phyloP scores from a whole-genome alignment of 2,888 invertebrate genomes.

The Salpingus planirostris region DNA sequence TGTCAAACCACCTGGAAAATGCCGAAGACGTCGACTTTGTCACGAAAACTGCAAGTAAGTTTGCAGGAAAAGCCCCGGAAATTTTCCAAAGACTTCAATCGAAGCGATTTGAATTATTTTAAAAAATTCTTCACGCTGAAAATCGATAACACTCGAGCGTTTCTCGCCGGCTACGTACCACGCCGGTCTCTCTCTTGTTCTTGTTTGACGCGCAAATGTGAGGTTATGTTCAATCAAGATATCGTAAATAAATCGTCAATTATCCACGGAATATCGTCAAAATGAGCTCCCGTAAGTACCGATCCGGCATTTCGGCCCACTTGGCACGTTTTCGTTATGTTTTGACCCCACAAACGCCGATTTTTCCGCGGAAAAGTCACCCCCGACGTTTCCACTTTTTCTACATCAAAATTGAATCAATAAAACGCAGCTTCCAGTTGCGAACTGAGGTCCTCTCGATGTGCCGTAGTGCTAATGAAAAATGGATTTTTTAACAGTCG shows the following conservation, averaged over 20 bases:
- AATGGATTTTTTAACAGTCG: constrained; percentile 39
- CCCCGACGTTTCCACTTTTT: neutral
- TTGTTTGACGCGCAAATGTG: constrained; percentile 9
- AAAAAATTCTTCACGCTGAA: too few relatives aligned
- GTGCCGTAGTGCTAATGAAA: neutral
- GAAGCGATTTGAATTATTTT: too few relatives aligned
- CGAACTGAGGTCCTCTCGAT: too few relatives aligned
- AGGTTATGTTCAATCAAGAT: constrained; percentile 9
- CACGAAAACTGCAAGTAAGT: constrained; percentile 39
- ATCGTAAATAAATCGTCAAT: constrained; percentile 5
- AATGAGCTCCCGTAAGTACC: constrained; percentile 13
- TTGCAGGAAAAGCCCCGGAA: too few relatives aligned
- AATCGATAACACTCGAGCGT: constrained; percentile 10
- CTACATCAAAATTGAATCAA: constrained; percentile 5
- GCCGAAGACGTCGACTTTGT: constrained; percentile 39
- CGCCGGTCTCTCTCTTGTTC: constrained; percentile 4
- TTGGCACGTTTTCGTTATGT: constrained; percentile 1
- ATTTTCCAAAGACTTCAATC: too few relatives aligned
- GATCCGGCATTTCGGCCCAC: neutral
- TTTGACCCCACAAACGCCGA: neutral
- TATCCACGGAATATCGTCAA: neutral
- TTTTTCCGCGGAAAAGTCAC: neutral
- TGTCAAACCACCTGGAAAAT: constrained; percentile 23
- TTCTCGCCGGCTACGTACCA: constrained; percentile 5
- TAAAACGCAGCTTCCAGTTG: constrained; percentile 6